Base-by-base conservation (phyloP, 2,888 invertebrate genomes). In the Tineola bisselliella region DNA sequence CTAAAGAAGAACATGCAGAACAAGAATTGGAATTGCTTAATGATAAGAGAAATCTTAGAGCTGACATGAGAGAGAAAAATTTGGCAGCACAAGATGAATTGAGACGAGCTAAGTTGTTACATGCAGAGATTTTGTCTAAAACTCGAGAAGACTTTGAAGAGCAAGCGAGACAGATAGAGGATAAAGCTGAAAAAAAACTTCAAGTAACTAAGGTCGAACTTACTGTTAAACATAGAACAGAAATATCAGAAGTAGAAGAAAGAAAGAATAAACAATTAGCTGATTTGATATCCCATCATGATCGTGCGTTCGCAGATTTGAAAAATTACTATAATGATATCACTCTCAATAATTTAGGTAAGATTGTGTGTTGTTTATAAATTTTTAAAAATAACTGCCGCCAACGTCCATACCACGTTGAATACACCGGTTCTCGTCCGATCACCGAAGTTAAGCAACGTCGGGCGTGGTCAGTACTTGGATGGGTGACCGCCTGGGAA, bases 251-350 rank as follows among this genome's bases (percentile, higher is more conserved):
- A 81, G 92, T 96, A 8, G 96, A 97, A 74, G 96, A 97, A 72
- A 89, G 96, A 48, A 98, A 98, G 81, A 96, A 96, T 77, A 90
- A 91, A 60, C 97, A 97, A 73, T 90, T 97, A 4, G 90, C 91
- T 10, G 92, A 92, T 44, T 79, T 98, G 63, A 94, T 94, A 65
- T 88, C 90, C 38, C 91, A 93, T 69, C 97, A 98, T 71, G 95
- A 96, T 64, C 90, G 90, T 67, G 93, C 95, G 0, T 95, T 96
- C 74, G 89, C 91, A 52, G 95, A 97, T 75, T 92, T 98, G 83
- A 97, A 97, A 76, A 94, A 93, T 77, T 98, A 97, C 81, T 98
- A 97, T 73, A 97, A 97, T 70, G 96, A 97, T 69, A 97, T 98
- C 61, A 96, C 96, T 0, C 84, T 96, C 12, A 97, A 97, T 76